phyloP scores from a whole-genome alignment of 2,113 vertebrate genomes.

The Gobiocypris rarus region DNA sequence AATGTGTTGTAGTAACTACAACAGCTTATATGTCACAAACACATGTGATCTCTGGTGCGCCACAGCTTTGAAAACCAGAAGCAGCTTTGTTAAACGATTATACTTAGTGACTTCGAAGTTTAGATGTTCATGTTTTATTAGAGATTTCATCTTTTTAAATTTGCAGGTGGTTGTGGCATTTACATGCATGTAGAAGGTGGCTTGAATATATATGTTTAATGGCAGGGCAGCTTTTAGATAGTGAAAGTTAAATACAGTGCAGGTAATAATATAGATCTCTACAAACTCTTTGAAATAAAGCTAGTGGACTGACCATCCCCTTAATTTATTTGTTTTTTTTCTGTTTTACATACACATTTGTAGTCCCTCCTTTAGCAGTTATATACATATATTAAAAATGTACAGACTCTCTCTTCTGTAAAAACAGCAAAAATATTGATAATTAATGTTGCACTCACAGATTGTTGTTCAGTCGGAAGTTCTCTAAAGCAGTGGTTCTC shows the following conservation, averaged over 20 bases:
- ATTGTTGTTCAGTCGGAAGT: neutral
- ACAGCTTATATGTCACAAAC: neutral
- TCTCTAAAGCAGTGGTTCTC: neutral
- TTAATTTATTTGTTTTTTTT: neutral
- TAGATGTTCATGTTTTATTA: neutral
- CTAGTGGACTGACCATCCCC: neutral
- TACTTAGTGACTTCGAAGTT: neutral
- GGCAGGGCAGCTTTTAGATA: neutral
- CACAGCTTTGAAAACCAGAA: neutral
- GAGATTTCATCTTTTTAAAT: slow-evolving; percentile 9
- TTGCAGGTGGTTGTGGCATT: slow-evolving; percentile 9
- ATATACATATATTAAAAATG: neutral
- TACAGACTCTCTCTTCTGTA: neutral
- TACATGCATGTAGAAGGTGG: neutral
- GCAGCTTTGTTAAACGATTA: neutral
- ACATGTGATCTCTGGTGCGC: neutral
- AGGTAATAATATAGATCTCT: too few species aligned
- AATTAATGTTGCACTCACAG: neutral
- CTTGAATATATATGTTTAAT: neutral
- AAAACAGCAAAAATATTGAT: neutral
- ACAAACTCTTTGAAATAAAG: neutral
- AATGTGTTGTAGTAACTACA: neutral
- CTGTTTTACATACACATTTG: neutral
- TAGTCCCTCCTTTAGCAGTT: neutral
- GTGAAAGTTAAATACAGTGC: neutral